Evolutionary conservation across 2,888 invertebrate species (phyloP).

Genomic region (Epirrhoe tristata): DNA sequence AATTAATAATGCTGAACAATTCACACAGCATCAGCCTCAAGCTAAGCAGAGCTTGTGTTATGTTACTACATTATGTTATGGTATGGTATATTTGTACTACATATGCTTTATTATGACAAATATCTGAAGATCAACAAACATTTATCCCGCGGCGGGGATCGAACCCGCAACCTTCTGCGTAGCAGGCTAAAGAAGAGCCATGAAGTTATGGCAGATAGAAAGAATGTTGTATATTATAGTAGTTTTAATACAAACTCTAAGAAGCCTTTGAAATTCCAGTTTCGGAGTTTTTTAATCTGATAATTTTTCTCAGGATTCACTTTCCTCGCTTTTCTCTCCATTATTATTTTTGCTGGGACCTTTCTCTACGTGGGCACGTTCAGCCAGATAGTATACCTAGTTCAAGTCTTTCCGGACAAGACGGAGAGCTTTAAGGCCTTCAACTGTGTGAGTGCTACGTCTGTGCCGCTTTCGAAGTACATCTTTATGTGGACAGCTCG

Average conservation of each 20-base stretch:
- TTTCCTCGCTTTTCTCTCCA: slow-evolving; percentile 46
- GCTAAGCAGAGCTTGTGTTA: no score
- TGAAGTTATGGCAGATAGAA: background rate
- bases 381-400: slow-evolving; percentile 60
- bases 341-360: slow-evolving; percentile 51
- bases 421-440: slow-evolving; percentile 60
- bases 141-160: no score
- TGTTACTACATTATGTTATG: no score
- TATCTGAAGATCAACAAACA: no score
- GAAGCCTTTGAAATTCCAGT: background rate
- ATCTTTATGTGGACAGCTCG: slow-evolving; percentile 66
- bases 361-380: slow-evolving; percentile 63
- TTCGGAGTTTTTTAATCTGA: background rate
- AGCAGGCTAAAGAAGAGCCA: background rate
- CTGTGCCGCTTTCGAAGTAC: slow-evolving; percentile 64
- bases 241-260: no score
- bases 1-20: no score
- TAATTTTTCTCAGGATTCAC: slow-evolving; percentile 47
- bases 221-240: background rate
- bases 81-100: no score
- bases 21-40: no score
- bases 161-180: no score
- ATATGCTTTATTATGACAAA: no score
- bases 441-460: slow-evolving; percentile 63
- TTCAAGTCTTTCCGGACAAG: slow-evolving; percentile 61